Percentiles rank a stretch among this genome's conserved stretches.
Conservation (phyloP, 2,888 invertebrate genomes). For the Arge pagana region DNA sequence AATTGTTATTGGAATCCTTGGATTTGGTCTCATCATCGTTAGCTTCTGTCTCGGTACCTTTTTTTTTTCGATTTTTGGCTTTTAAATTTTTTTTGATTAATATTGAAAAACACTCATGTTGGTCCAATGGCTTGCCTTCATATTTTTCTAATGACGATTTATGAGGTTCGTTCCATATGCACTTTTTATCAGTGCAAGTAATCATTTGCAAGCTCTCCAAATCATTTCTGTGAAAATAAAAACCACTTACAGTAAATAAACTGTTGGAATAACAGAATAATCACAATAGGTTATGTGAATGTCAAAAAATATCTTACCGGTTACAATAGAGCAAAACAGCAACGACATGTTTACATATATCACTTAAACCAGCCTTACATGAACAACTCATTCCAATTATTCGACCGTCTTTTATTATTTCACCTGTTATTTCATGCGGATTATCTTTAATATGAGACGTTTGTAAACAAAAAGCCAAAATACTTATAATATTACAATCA, state of each 20-base stretch:
- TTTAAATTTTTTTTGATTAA: background rate
- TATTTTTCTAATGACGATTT: conserved; percentile 7
- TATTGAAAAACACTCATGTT: conserved; percentile 6
- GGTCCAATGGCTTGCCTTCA: background rate
- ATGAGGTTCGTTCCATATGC: conserved; percentile 2
- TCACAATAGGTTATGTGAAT: background rate
- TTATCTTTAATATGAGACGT: conserved; percentile 21
- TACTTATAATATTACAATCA: conserved; percentile 1
- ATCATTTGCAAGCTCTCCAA: conserved; percentile 7
- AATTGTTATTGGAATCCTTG: too few species aligned
- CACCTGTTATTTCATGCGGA: conserved; percentile 20
- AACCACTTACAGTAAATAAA: background rate
- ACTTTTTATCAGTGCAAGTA: conserved; percentile 11
- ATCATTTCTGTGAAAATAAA: conserved; percentile 14
- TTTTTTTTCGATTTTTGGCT: background rate
- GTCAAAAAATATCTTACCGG: conserved; percentile 15
- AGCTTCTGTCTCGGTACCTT: background rate
- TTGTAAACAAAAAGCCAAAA: conserved; percentile 22
- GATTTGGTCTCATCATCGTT: too few species aligned
- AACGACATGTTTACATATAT: conserved; percentile 20
- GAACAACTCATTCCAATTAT: conserved; percentile 20
- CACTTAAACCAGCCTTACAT: conserved; percentile 22
- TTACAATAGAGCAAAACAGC: conserved; percentile 20
- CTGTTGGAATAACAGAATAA: background rate
- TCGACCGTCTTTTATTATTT: conserved; percentile 14